Evolutionary conservation across 2,797 vertebrate genomes (phyloP).

Genomic region (Muscicapa striata): DNA sequence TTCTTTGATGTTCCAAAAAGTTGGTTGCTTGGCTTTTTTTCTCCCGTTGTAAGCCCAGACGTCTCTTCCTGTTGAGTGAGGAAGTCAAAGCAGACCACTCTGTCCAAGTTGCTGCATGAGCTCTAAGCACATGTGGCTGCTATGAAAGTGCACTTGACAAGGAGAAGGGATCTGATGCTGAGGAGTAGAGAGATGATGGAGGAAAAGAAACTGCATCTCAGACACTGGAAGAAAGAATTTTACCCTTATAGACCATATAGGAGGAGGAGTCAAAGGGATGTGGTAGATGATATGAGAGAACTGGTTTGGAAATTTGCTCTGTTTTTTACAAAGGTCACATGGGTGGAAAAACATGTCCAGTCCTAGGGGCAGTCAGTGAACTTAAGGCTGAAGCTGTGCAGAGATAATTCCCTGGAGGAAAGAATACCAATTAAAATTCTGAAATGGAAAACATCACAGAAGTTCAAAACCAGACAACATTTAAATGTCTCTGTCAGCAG

Average conservation of each 20-base stretch:
- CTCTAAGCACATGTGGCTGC: neutral
- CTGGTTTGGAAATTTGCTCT: neutral
- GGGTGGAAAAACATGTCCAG: neutral
- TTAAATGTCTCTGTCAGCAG: neutral
- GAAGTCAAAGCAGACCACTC: neutral
- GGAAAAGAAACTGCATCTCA: neutral
- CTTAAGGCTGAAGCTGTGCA: neutral
- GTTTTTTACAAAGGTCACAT: neutral
- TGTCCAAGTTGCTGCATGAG: neutral
- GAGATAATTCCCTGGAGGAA: neutral
- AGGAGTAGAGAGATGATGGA: neutral
- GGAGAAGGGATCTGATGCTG: neutral
- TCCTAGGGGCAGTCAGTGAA: neutral
- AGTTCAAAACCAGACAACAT: neutral
- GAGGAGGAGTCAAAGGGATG: neutral
- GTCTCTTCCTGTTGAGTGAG: neutral
- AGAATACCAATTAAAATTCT: constrained; percentile 22
- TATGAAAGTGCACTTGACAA: neutral
- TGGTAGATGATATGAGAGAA: neutral
- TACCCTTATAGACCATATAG: neutral
- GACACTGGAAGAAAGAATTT: neutral
- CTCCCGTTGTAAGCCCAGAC: neutral
- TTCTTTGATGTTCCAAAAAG: neutral
- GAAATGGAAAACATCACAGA: neutral
- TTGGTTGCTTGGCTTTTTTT: neutral